phyloP scores from a whole-genome alignment of 2,113 vertebrate species.

The Cathartes aura region DNA sequence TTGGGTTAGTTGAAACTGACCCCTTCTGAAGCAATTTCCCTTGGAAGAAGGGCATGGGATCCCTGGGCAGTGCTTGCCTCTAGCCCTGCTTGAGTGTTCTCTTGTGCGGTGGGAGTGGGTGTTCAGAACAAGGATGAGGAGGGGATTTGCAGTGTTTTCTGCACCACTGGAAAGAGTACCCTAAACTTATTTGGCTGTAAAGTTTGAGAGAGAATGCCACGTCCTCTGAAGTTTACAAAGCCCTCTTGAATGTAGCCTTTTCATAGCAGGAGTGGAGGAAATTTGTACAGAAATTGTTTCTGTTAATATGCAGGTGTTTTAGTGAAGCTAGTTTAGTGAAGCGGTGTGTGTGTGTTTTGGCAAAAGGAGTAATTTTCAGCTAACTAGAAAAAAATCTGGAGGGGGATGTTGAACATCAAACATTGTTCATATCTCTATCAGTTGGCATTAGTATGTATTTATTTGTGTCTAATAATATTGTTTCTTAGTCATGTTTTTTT shows the following conservation, averaged over 20 bases:
- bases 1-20: not conserved
- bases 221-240: not conserved
- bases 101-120: fast-evolving
- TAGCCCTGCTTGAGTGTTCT: not conserved
- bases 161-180: not conserved
- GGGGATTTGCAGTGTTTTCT: not conserved
- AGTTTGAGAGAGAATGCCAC: not conserved
- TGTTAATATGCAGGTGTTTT: not conserved
- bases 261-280: not conserved
- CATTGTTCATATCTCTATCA: not conserved
- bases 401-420: not conserved
- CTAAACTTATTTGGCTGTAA: not conserved
- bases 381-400: not conserved
- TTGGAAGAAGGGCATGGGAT: not conserved
- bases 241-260: not conserved
- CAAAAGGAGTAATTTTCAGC: not conserved
- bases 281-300: not conserved
- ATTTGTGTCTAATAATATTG: not conserved
- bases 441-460: not conserved
- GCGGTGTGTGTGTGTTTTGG: not conserved
- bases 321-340: not conserved
- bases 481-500: not conserved
- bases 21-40: not conserved
- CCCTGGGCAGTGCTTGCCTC: not conserved
- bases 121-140: not conserved